Percentiles rank a stretch among this genome's conserved stretches.
Conservation (phyloP, 2,113 vertebrate genomes). For the Heloderma charlesbogerti region DNA sequence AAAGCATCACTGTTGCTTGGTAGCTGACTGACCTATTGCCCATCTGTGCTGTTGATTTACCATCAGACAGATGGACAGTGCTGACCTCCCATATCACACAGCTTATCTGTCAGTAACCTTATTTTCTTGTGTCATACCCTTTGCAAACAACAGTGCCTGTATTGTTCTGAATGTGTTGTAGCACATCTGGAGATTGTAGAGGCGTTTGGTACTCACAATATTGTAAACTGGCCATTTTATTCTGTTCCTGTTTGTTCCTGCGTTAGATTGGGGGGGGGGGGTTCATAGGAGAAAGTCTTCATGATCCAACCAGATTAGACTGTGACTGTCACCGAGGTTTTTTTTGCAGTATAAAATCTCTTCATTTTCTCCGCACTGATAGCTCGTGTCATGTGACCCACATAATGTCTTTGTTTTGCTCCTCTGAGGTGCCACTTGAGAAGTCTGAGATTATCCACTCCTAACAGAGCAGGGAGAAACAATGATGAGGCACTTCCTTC, state of each 20-base stretch:
- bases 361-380: not conserved
- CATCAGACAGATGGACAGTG: not conserved
- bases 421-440: not conserved
- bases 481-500: not conserved
- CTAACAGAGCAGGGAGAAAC: not conserved
- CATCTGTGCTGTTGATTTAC: not conserved
- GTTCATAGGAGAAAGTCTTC: not conserved
- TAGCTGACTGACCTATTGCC: not conserved
- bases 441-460: not conserved
- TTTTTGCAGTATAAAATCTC: not conserved
- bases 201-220: no score
- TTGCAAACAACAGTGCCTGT: not conserved
- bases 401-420: not conserved
- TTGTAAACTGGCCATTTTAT: not conserved
- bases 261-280: no score
- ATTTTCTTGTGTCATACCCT: not conserved
- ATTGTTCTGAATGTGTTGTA: not conserved
- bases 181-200: not conserved
- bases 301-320: not conserved
- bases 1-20: not conserved
- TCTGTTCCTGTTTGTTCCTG: not conserved
- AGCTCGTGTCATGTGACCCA: not conserved
- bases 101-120: conserved; percentile 14
- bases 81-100: not conserved
- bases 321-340: not conserved